Conservation (phyloP, 2,888 invertebrate genomes). For the Gastracanthus pulcherrimus region DNA sequence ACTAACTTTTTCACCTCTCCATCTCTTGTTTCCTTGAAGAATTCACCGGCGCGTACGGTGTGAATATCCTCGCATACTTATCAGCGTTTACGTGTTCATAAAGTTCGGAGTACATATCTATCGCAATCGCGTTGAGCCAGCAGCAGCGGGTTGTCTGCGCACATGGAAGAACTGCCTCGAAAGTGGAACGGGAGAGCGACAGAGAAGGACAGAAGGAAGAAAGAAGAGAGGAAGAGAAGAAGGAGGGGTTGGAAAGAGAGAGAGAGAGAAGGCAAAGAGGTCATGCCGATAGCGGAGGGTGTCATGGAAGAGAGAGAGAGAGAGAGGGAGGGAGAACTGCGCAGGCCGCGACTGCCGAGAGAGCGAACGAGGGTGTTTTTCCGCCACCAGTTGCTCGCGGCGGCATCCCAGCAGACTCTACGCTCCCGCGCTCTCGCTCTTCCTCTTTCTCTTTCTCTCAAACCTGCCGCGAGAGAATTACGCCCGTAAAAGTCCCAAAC, state of each 20-base stretch:
- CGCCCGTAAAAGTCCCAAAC: constrained; percentile 57
- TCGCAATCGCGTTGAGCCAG: constrained; percentile 68
- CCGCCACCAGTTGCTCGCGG: constrained; percentile 77
- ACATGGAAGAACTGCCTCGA: constrained; percentile 58
- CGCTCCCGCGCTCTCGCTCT: constrained; percentile 61
- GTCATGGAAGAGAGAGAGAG: constrained; percentile 55
- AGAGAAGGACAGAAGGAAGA: constrained; percentile 51
- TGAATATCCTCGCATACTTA: constrained; percentile 38
- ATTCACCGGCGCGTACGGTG: not conserved
- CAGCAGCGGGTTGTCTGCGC: constrained; percentile 58
- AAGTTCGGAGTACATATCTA: constrained; percentile 69
- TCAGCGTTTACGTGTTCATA: constrained; percentile 72
- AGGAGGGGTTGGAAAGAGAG: too few species aligned
- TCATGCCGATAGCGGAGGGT: constrained; percentile 46
- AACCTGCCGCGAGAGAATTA: constrained; percentile 51
- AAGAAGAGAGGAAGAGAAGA: too few species aligned
- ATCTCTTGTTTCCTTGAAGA: constrained; percentile 2
- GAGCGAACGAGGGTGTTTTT: constrained; percentile 77
- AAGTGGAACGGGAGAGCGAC: too few species aligned
- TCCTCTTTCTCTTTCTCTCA: constrained; percentile 33
- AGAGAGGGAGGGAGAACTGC: constrained; percentile 65
- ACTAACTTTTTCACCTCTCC: not conserved
- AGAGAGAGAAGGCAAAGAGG: constrained; percentile 46
- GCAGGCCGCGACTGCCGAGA: constrained; percentile 67
- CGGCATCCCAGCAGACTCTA: constrained; percentile 65